Percentiles rank a stretch among this genome's conserved stretches.
phyloP scores from a whole-genome alignment of 1,140 invertebrate species.

The Rhizoglyphus robini region DNA sequence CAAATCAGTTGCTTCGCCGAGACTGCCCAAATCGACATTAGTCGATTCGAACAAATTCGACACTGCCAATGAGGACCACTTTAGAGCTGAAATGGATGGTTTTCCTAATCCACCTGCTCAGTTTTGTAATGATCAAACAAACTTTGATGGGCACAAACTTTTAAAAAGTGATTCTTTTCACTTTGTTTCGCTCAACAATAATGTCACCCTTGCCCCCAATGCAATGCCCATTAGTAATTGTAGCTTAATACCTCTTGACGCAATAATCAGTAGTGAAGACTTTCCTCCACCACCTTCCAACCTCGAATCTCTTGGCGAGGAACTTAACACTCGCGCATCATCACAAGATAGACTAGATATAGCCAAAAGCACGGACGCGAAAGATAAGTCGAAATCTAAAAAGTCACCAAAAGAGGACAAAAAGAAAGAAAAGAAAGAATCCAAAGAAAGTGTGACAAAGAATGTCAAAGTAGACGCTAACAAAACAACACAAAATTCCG shows the following conservation, averaged over 20 bases:
- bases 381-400: neutral
- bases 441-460: neutral
- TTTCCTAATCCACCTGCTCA: conserved; percentile 24
- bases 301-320: neutral
- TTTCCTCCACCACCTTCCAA: conserved; percentile 17
- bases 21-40: conserved; percentile 22
- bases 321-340: neutral
- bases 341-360: no score
- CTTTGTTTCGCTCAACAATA: conserved; percentile 15
- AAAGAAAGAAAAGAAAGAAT: neutral
- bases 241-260: neutral
- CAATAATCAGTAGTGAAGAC: conserved; percentile 6
- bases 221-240: neutral
- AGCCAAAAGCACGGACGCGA: neutral
- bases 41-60: conserved; percentile 10
- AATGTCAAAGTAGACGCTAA: neutral
- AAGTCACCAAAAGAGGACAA: neutral
- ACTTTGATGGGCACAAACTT: conserved; percentile 22
- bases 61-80: neutral
- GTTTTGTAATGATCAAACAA: conserved; percentile 24
- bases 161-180: conserved; percentile 26
- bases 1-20: conserved; percentile 25
- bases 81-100: neutral
- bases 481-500: conserved; percentile 1
- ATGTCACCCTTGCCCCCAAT: neutral